phyloP scores from a whole-genome alignment of 2,888 invertebrate genomes.

The Ochropleura leucogaster region DNA sequence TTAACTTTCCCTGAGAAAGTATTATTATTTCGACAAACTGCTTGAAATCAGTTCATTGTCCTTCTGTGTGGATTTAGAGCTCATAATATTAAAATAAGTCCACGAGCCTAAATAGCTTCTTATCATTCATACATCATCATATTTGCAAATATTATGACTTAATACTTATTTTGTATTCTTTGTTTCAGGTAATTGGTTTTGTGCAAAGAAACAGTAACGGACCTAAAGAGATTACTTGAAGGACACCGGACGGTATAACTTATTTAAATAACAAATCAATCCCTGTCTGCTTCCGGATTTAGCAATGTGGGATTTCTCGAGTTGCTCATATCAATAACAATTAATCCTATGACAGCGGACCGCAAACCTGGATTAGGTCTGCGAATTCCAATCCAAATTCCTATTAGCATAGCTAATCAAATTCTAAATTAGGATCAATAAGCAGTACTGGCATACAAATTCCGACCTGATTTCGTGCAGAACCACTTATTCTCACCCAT shows the following conservation, averaged over 20 bases:
- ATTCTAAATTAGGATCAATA: slow-evolving; percentile 56
- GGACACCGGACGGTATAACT: slow-evolving; percentile 15
- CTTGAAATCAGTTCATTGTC: slow-evolving; percentile 50
- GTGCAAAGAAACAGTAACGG: slow-evolving; percentile 13
- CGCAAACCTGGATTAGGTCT: slow-evolving; percentile 27
- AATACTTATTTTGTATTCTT: slow-evolving; percentile 49
- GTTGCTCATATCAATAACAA: slow-evolving; percentile 30
- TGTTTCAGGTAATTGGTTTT: slow-evolving; percentile 69
- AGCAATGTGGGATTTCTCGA: slow-evolving; percentile 6
- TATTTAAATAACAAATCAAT: slow-evolving; percentile 35
- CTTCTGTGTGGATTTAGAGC: slow-evolving; percentile 47
- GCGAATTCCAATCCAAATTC: slow-evolving; percentile 48
- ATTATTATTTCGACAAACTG: slow-evolving; percentile 22
- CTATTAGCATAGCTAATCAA: slow-evolving; percentile 66
- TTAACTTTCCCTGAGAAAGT: slow-evolving; percentile 32
- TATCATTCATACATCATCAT: slow-evolving; percentile 39
- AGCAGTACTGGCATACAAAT: slow-evolving; percentile 67
- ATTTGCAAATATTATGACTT: slow-evolving; percentile 42
- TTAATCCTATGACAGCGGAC: slow-evolving; percentile 34
- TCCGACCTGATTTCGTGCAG: slow-evolving; percentile 66
- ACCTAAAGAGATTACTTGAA: slow-evolving; percentile 24
- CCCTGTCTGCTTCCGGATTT: slow-evolving; percentile 16
- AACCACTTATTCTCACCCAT: slow-evolving; percentile 70
- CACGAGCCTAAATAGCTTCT: slow-evolving; percentile 28
- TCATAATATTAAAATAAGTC: slow-evolving; percentile 42